Conservation (phyloP, 2,888 invertebrate genomes). For the Epinotia brunnichana region DNA sequence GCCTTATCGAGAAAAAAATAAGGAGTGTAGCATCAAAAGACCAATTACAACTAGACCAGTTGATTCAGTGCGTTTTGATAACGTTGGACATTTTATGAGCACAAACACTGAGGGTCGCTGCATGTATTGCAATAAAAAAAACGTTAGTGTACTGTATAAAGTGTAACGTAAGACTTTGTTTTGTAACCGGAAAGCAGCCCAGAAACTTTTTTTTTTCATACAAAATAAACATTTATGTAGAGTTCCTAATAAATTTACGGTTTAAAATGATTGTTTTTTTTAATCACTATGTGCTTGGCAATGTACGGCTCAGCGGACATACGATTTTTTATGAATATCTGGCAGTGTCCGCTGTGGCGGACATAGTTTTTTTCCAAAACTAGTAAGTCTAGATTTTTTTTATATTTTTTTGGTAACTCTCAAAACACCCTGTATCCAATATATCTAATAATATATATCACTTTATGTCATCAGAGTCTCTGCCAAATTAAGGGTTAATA, state of each 20-base stretch:
- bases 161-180: constrained; percentile 34
- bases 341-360: constrained; percentile 20
- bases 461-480: constrained; percentile 1
- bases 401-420: neutral
- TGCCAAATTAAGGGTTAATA: constrained; percentile 19
- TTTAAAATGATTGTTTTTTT: neutral
- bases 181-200: constrained; percentile 32
- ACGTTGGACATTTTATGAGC: constrained; percentile 27
- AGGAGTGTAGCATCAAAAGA: neutral
- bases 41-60: neutral
- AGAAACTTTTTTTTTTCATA: constrained; percentile 33
- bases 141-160: constrained; percentile 33
- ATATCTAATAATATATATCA: neutral
- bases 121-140: constrained; percentile 17
- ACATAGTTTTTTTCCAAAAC: constrained; percentile 34
- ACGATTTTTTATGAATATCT: constrained; percentile 1
- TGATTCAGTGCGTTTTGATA: constrained; percentile 7
- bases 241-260: neutral
- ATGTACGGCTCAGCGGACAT: constrained; percentile 2
- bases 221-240: neutral
- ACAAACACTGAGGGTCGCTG: constrained; percentile 19
- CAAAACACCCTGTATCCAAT: neutral
- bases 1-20: neutral
- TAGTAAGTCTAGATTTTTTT: constrained; percentile 25
- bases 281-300: neutral